A percentile compares a stretch with the other conserved stretches of the same genome.
Evolutionary conservation across 1,140 invertebrate species (phyloP).

Genomic region (Temnothorax curvispinosus): DNA sequence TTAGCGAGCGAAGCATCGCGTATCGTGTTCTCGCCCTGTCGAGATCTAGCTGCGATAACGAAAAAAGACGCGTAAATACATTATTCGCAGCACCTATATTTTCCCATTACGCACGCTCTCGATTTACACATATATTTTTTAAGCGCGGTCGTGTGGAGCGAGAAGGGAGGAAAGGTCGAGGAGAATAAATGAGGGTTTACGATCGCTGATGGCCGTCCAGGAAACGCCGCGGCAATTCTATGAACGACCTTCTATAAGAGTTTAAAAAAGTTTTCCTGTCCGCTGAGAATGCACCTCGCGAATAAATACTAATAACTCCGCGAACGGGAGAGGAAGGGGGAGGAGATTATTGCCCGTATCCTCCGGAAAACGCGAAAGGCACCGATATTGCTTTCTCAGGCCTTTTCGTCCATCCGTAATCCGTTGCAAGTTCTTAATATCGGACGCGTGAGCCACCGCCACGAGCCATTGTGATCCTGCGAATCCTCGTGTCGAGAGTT

Average conservation of each 20-base stretch:
- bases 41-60: neutral
- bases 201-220: constrained; percentile 30
- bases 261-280: constrained; percentile 36
- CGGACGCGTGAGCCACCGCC: too few relatives aligned
- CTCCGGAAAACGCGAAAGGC: too few relatives aligned
- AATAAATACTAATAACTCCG: too few relatives aligned
- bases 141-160: neutral
- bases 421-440: too few relatives aligned
- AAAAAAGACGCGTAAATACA: neutral
- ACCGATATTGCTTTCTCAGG: too few relatives aligned
- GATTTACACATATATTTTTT: constrained; percentile 23
- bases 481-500: too few relatives aligned
- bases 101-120: constrained; percentile 13
- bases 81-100: neutral
- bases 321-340: too few relatives aligned
- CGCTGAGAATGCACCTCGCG: neutral
- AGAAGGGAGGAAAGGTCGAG: too few relatives aligned
- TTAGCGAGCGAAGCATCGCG: constrained; percentile 6
- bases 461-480: too few relatives aligned
- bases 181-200: constrained; percentile 33
- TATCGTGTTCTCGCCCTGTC: neutral
- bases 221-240: constrained; percentile 30
- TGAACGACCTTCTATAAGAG: constrained; percentile 6
- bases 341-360: too few relatives aligned
- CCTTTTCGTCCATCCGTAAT: too few relatives aligned